Evolutionary conservation across 1,140 invertebrate genomes (phyloP).

Genomic region (Drusus annulatus): DNA sequence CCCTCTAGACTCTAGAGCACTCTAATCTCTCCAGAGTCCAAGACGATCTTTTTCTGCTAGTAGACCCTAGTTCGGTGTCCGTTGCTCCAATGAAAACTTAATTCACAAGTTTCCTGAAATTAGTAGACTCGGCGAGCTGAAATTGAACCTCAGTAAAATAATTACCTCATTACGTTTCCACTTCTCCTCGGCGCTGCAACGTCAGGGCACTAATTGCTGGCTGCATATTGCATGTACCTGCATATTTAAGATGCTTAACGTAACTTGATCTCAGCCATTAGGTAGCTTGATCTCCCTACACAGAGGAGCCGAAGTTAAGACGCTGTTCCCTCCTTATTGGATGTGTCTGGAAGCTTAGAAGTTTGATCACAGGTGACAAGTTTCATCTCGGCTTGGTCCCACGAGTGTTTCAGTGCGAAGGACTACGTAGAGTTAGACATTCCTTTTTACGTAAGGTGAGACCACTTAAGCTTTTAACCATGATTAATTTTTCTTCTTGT

Average conservation of each 20-base stretch:
- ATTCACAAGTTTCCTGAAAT: too few species aligned
- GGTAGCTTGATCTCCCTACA: not conserved
- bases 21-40: too few species aligned
- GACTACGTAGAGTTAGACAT: not conserved
- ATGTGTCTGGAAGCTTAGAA: not conserved
- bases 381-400: not conserved
- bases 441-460: too few species aligned
- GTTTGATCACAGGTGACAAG: not conserved
- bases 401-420: not conserved
- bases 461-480: too few species aligned
- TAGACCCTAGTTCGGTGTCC: too few species aligned
- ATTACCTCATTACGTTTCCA: not conserved
- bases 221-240: not conserved
- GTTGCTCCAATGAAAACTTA: too few species aligned
- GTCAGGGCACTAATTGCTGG: not conserved
- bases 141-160: not conserved
- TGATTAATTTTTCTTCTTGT: too few species aligned
- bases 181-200: too few species aligned
- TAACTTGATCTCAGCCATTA: slow-evolving; percentile 11
- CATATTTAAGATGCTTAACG: slow-evolving; percentile 7
- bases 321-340: not conserved
- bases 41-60: too few species aligned
- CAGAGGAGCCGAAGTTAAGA: not conserved
- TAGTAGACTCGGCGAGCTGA: too few species aligned
- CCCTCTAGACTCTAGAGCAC: too few species aligned